Evolutionary conservation across 2,113 vertebrate genomes (phyloP), one percentile per base, ranked within the genome.

Genomic region (Nannobrachium achirus): DNA sequence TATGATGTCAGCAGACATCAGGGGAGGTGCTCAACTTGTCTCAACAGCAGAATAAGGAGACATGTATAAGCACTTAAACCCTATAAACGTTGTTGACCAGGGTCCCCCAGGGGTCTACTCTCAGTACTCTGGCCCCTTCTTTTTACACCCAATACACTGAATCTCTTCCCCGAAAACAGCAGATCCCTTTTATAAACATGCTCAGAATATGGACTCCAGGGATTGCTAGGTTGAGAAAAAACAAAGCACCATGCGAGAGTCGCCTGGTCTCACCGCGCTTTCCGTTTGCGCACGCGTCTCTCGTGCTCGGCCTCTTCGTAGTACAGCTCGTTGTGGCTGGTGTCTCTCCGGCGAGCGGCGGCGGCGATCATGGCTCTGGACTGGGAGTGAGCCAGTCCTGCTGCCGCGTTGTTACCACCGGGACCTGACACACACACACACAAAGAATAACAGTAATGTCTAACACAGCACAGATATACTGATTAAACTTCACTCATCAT

Each of bases 281-380:
- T 93, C 25, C 97, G 92, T 13, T 98, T 99, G 40, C 96, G 93
- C 66, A 98, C 95, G 0, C 97, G 83, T 49, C 97, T 91, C 75
- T 98, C 97, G 0, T 97, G 96, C 80, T 99, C 97, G 0, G 95
- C 96, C 87, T 99, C 97, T 76, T 99, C 96, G 0, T 98, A 97
- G 91, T 97, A 98, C 18, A 94, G 94, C 65, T 97, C 96, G 0
- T 97, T 98, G 91, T 98, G 96, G 84, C 95, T 93, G 82, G 94
- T 94, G 90, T 97, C 96, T 0, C 96, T 74, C 13, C 95, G 71
- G 0, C 96, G 93, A 0, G 96, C 96, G 0, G 96, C 96, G 0
- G 96, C 96, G 0, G 96, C 96, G 0, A 98, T 97, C 82, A 96
- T 95, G 0, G 96, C 96, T 42, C 95, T 89, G 0, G 96, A 91